Base-by-base conservation (phyloP, 2,113 vertebrate species). In the Casuarius casuarius region DNA sequence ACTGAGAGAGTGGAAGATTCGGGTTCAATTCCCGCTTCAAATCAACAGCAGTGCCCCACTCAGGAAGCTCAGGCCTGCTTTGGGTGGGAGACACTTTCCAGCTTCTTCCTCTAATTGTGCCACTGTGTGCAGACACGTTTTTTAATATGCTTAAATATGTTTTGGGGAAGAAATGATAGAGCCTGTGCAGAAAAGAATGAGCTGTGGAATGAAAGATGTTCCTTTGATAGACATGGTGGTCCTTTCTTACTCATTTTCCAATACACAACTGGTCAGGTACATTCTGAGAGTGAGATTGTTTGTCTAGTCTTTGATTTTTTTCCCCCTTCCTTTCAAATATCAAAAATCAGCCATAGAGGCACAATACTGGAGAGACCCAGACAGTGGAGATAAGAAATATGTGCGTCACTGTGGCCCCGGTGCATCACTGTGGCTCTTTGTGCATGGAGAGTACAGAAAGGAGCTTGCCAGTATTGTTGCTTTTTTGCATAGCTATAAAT, bases 31-130 rank as follows among this genome's bases (percentile, higher is more conserved):
- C 56, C 26, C 9, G 33, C n/a, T 68, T 40, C 22, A 56, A 12
- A 6, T 9, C 38, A 61, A 4, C 3, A 0, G 5, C 33, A 3
- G 7, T 3, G 3, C 10, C 11, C 21, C 5, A 10, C 3, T 26
- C 19, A 23, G 1, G 2, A 66, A 73, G 44, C 29, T 77, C 65
- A 19, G 1, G 1, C 25, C 40, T 52, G 16, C n/a, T 83, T 38
- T 33, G 19, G 19, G 51, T 21, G 51, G 31, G 23, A 38, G 19
- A 25, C 0, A 5, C 6, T 49, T 26, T 85, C 40, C 46, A 42
- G 28, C 33, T 75, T 52, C 29, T 78, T 10, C 8, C 63, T 58
- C 23, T 6, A 3, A 54, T 38, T 54, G 29, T 35, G 17, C 33
- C 35, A 31, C 26, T 70, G 20, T 40, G 22, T 61, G 12, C 15